Evolutionary conservation across 1,140 invertebrate genomes (phyloP), one percentile per base, ranked within the genome.

Genomic region (Heliconius melpomene): DNA sequence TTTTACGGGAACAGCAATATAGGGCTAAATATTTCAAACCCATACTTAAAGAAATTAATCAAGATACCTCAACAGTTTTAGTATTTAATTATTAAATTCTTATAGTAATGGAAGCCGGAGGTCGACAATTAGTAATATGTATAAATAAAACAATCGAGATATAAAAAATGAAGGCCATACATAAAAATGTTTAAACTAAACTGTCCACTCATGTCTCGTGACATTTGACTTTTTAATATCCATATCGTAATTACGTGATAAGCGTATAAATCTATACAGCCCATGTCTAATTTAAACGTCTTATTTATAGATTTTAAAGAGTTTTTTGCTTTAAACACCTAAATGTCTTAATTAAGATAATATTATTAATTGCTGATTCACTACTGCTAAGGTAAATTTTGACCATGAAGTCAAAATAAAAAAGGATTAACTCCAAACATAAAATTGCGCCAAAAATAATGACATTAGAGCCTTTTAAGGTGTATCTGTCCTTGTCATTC

Each of bases 141-240:
- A 52, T 20, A 66, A 66, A 16, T 66, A 66, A 26, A 26, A 29
- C 9, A 66, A 29, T 6, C 60, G 13, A 9, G 23, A 16, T 7
- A 6, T 66, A 66, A 66, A 66, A 66, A 66, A 2, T 29, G 60
- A 66, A 66, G 60, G 60, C 11, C 26, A 11, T 29, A 66, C 20
- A 66, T 66, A 66, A 13, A 29, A 26, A 26, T 66, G 60, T 66
- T 66, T 29, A 66, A 66, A 66, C 60, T 26, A 66, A 66, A 13
- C 60, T 66, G 13, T 66, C 60, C 60, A 66, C 60, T 66, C 60
- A 66, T 16, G 60, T 66, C 26, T 16, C 9, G 16, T 66, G 60
- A 66, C 60, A 66, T 66, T 66, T 66, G 60, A 29, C 60, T 66
- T 66, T 66, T 66, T 66, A 66, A 66, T 66, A 66, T 29, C 23